Conservation (phyloP, 2,888 invertebrate species). For the Sthenelais limicola region DNA sequence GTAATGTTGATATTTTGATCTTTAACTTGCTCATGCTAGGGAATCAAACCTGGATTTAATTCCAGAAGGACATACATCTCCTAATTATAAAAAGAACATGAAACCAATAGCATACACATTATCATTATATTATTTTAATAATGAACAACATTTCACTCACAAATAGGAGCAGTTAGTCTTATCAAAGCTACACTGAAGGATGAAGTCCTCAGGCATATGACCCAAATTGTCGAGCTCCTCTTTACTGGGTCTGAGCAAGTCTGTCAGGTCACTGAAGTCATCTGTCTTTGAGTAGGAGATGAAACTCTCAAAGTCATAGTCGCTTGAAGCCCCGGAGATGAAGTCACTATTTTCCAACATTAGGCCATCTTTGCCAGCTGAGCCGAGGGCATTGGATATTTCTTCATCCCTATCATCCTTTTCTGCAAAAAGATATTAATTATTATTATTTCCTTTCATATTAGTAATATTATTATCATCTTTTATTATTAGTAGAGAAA, state of each 20-base stretch:
- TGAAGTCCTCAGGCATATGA: constrained; percentile 54
- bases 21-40: no score
- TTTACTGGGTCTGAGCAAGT: constrained; percentile 34
- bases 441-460: no score
- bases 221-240: constrained; percentile 46
- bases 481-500: no score
- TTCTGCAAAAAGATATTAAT: no score
- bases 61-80: no score
- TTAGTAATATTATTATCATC: no score
- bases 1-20: no score
- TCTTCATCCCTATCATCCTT: no score
- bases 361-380: background rate
- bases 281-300: constrained; percentile 29
- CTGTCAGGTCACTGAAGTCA: constrained; percentile 44
- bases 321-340: constrained; percentile 15
- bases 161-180: constrained; percentile 44
- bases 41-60: no score
- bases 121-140: constrained; percentile 48
- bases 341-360: constrained; percentile 9
- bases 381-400: background rate
- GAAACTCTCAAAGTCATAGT: constrained; percentile 34
- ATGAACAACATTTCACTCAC: constrained; percentile 9
- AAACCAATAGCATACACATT: background rate
- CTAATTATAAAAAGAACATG: no score
- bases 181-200: constrained; percentile 56